phyloP scores from a whole-genome alignment of 2,113 vertebrate genomes.

The Chiloscyllium plagiosum region DNA sequence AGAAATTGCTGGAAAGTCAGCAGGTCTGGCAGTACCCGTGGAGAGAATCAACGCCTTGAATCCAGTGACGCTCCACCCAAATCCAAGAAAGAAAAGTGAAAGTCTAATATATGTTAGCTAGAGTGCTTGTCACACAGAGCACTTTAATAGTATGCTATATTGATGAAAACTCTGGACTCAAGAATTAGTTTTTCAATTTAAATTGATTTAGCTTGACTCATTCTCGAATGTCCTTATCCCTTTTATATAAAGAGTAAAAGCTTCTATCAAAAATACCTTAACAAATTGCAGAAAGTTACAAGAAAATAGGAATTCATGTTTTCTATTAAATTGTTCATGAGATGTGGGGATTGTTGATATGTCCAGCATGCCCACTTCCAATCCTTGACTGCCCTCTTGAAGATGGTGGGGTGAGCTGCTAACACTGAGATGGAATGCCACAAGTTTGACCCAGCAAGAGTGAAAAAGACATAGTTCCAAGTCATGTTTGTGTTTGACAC shows the following conservation, averaged over 20 bases:
- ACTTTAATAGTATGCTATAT: background rate
- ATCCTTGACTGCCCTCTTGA: background rate
- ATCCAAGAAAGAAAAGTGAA: background rate
- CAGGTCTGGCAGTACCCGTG: too few relatives aligned
- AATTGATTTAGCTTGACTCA: background rate
- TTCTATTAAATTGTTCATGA: background rate
- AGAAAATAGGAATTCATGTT: background rate
- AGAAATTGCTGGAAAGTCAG: too few relatives aligned
- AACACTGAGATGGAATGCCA: background rate
- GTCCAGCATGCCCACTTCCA: background rate
- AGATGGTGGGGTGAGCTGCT: background rate
- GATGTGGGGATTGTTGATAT: background rate
- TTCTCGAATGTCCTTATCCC: background rate
- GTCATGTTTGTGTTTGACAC: background rate
- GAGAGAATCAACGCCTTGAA: too few relatives aligned
- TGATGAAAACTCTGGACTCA: background rate
- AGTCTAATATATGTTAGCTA: background rate
- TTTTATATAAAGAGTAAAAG: background rate
- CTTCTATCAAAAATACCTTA: too few relatives aligned
- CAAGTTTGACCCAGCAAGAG: background rate
- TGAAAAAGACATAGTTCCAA: background rate
- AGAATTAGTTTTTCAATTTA: background rate
- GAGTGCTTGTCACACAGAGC: background rate
- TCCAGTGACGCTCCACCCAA: background rate
- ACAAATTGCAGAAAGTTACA: too few relatives aligned